A percentile compares a stretch with the other conserved stretches of the same genome.
phyloP scores from a whole-genome alignment of 2,113 vertebrate species.

The Leucosticte australis region DNA sequence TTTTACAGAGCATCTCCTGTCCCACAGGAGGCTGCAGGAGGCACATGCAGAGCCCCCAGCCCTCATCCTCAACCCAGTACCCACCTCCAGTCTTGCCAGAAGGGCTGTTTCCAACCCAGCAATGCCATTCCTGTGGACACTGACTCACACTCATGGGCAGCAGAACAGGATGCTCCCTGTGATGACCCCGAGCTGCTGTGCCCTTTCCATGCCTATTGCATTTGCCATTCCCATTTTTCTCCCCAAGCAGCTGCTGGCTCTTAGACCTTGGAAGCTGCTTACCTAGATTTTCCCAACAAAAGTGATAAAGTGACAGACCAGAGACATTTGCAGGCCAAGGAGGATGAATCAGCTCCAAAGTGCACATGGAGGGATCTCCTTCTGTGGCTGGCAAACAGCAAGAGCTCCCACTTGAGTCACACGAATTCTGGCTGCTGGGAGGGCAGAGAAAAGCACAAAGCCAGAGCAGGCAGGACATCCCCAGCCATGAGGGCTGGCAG shows the following conservation, averaged over 20 bases:
- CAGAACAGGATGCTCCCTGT: background rate
- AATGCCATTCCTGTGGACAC: background rate
- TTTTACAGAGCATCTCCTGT: background rate
- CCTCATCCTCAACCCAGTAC: background rate
- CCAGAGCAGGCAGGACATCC: background rate
- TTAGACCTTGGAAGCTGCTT: background rate
- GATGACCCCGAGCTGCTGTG: fast-evolving
- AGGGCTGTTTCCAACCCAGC: background rate
- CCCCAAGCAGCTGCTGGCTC: background rate
- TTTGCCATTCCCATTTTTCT: background rate
- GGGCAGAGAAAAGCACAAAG: background rate
- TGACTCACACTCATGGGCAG: background rate
- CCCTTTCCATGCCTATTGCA: background rate
- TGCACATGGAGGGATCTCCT: background rate
- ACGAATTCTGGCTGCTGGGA: background rate
- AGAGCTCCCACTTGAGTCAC: background rate
- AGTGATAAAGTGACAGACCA: conserved; percentile 12
- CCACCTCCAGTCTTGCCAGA: background rate
- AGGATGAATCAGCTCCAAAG: conserved; percentile 28
- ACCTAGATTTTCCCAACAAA: background rate
- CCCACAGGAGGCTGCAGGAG: background rate
- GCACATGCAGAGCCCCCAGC: fast-evolving
- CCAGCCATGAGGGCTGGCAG: background rate
- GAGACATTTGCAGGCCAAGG: background rate
- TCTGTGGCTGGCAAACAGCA: background rate